Evolutionary conservation across 2,888 invertebrate genomes (phyloP).

Genomic region (Tipula confusa): DNA sequence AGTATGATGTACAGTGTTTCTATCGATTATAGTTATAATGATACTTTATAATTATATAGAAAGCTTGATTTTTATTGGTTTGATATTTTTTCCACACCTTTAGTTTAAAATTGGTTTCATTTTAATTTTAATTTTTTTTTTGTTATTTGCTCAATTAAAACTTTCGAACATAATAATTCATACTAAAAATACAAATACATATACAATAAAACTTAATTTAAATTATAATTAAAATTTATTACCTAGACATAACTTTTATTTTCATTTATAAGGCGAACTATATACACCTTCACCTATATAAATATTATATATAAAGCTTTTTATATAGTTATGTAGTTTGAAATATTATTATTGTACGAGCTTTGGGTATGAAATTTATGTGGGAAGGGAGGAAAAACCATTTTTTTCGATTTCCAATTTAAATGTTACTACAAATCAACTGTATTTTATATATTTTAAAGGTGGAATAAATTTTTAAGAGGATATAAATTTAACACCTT

Average conservation of each 20-base stretch:
- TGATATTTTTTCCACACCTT: no score
- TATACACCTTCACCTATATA: neutral
- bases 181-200: neutral
- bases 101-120: no score
- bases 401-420: conserved; percentile 8
- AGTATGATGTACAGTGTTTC: no score
- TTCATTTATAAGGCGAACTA: neutral
- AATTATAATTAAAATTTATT: conserved; percentile 25
- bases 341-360: neutral
- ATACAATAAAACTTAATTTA: conserved; percentile 20
- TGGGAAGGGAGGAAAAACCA: neutral
- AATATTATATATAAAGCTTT: neutral
- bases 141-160: neutral
- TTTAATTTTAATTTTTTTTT: no score
- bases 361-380: neutral
- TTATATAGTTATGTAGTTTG: neutral
- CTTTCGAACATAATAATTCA: neutral
- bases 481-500: neutral
- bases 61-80: no score
- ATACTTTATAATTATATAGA: no score
- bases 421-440: neutral
- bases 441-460: neutral
- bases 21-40: no score
- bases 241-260: neutral
- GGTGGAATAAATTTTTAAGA: neutral